A percentile compares a stretch with the other conserved stretches of the same genome.
These are phyloP conservation scores for Caenorhabditis briggsae DNA, from an alignment of 1,140 invertebrate genomes.

Conservation along the genomic window DNA sequence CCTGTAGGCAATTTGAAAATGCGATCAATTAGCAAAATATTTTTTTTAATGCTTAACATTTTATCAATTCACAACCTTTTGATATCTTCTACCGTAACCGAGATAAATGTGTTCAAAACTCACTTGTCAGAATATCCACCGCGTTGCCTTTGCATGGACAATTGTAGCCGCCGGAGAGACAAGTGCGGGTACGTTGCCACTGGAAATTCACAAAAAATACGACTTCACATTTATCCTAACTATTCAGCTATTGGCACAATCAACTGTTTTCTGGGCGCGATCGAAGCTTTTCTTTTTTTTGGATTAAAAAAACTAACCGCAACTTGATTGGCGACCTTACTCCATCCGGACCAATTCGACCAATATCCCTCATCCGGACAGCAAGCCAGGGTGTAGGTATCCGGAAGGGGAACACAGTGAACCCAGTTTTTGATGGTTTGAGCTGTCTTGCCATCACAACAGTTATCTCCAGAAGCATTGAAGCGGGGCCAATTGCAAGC, in stretches of 20 bases:
- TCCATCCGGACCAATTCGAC: background rate
- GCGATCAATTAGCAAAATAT: too few relatives aligned
- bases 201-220: background rate
- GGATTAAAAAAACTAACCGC: background rate
- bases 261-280: background rate
- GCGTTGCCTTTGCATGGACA: constrained; percentile 4
- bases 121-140: background rate
- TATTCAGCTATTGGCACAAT: background rate
- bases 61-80: too few relatives aligned
- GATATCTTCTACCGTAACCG: too few relatives aligned
- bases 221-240: background rate
- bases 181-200: background rate
- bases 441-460: background rate
- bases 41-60: too few relatives aligned
- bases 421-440: constrained; percentile 14
- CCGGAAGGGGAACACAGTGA: background rate
- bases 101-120: background rate
- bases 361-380: constrained; percentile 19
- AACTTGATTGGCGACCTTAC: background rate
- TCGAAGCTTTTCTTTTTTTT: background rate
- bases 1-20: too few relatives aligned
- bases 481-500: background rate
- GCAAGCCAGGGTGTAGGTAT: background rate
- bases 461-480: background rate
- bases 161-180: background rate